A percentile compares a stretch with the other conserved stretches of the same genome.
Evolutionary conservation across 2,888 invertebrate genomes (phyloP).

Genomic region (Asteroscopus sphinx): DNA sequence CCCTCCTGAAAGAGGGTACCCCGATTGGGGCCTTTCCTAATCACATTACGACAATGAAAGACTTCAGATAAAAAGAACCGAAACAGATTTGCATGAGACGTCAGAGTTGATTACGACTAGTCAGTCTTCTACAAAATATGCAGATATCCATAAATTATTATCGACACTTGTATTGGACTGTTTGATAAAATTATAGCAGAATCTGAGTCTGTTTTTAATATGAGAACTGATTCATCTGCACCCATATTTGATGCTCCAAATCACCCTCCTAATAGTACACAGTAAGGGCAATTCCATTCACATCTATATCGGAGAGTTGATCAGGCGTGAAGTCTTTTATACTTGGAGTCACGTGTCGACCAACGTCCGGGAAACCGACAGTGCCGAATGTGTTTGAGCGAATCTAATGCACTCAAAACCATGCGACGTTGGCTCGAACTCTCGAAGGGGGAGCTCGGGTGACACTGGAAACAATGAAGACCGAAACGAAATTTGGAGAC

Average conservation of each 20-base stretch:
- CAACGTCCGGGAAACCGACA: constrained; percentile 84
- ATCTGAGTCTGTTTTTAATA: constrained; percentile 41
- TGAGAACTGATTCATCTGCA: constrained; percentile 55
- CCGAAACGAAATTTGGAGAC: constrained; percentile 71
- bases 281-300: constrained; percentile 88
- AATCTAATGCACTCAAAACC: constrained; percentile 88
- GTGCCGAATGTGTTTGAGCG: constrained; percentile 84
- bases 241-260: constrained; percentile 59
- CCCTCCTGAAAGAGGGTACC: constrained; percentile 79
- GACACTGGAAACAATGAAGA: constrained; percentile 68
- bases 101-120: constrained; percentile 82
- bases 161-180: constrained; percentile 41
- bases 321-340: constrained; percentile 88
- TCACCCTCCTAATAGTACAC: constrained; percentile 79
- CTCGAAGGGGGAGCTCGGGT: constrained; percentile 67
- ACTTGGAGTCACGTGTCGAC: constrained; percentile 86
- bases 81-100: constrained; percentile 87
- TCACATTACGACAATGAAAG: constrained; percentile 87
- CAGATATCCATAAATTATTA: constrained; percentile 69
- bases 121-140: constrained; percentile 68
- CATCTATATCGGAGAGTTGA: constrained; percentile 80
- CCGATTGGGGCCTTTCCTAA: constrained; percentile 80
- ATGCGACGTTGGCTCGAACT: constrained; percentile 73
- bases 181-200: constrained; percentile 14
- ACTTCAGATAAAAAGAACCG: constrained; percentile 83